These are phyloP conservation scores for Heliconius eleuchia DNA, from an alignment of 1,140 invertebrate genomes.

Conservation along the genomic window DNA sequence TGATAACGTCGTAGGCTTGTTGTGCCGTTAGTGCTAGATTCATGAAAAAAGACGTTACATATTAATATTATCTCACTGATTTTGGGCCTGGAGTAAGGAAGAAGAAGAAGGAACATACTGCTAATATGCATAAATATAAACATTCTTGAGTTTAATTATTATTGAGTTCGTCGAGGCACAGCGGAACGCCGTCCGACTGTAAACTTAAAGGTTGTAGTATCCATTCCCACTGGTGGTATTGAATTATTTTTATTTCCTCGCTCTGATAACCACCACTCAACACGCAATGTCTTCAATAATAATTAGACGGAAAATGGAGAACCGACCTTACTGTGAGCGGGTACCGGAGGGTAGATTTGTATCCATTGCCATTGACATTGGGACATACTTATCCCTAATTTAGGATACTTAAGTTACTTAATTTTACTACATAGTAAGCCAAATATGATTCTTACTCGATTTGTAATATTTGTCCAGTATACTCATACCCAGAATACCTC, in stretches of 20 bases:
- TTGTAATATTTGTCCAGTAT: slow-evolving; percentile 95
- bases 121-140: not conserved
- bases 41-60: not conserved
- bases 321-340: not conserved
- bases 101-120: not conserved
- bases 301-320: not conserved
- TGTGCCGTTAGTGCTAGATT: slow-evolving; percentile 87
- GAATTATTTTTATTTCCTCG: not conserved
- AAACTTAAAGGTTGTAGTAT: not conserved
- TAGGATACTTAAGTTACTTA: too few relatives aligned
- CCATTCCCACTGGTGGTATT: not conserved
- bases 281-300: too few relatives aligned
- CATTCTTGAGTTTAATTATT: too few relatives aligned
- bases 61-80: too few relatives aligned
- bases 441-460: slow-evolving; percentile 79
- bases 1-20: slow-evolving; percentile 92
- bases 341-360: not conserved
- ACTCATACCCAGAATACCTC: slow-evolving; percentile 92
- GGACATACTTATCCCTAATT: too few relatives aligned
- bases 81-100: too few relatives aligned
- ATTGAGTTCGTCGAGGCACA: too few relatives aligned
- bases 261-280: not conserved
- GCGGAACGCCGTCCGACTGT: not conserved
- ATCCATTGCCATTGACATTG: too few relatives aligned
- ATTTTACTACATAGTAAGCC: not conserved